A percentile compares a stretch with the other conserved stretches of the same genome.
These are phyloP conservation scores for Alauda arvensis DNA, from an alignment of 2,797 vertebrate genomes.

Conservation along the genomic window DNA sequence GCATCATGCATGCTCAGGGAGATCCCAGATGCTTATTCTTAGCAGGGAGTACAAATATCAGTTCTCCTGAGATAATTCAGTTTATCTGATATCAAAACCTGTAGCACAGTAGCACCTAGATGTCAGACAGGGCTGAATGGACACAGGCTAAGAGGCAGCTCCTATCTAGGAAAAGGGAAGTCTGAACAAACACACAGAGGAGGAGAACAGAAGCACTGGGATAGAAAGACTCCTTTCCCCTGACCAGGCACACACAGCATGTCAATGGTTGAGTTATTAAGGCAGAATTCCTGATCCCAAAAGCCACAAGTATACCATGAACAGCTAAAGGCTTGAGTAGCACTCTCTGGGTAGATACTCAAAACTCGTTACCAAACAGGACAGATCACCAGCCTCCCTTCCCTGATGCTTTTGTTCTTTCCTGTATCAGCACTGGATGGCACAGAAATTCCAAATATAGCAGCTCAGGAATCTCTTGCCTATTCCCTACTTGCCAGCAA, in stretches of 20 bases:
- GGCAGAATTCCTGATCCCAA: background rate
- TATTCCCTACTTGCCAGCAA: conserved; percentile 41
- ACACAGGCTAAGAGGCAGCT: background rate
- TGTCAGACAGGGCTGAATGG: background rate
- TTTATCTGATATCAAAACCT: conserved; percentile 19
- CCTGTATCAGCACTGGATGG: background rate
- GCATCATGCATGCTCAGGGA: conserved; percentile 33
- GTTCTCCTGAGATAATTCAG: conserved; percentile 32
- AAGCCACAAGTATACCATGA: background rate
- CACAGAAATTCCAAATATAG: conserved; percentile 36
- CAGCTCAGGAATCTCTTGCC: conserved; percentile 17
- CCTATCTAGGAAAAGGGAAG: background rate
- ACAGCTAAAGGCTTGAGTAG: background rate
- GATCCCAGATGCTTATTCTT: conserved; percentile 29
- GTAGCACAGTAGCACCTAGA: background rate
- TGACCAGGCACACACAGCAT: background rate
- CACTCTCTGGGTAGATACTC: background rate
- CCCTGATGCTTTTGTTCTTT: background rate
- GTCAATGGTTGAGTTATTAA: background rate
- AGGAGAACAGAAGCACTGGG: background rate
- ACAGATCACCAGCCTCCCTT: background rate
- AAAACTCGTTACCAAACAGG: background rate
- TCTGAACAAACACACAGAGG: background rate
- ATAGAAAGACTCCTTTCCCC: background rate
- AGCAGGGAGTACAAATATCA: conserved; percentile 35